Base-by-base conservation (phyloP, 2,113 vertebrate genomes). In the Glareola pratincola region DNA sequence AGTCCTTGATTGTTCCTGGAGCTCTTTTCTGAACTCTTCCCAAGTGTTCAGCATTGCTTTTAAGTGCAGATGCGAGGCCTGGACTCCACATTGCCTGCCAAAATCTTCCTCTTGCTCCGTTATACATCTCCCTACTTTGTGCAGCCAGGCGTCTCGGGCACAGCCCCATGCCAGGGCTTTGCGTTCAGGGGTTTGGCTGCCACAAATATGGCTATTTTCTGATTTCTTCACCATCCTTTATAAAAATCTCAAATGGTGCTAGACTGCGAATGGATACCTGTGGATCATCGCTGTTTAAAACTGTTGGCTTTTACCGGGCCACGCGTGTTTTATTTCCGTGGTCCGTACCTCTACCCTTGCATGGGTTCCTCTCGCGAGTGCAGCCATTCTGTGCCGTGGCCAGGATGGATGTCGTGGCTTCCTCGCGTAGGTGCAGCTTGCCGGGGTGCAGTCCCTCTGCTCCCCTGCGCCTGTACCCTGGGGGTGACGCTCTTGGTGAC, bases 351-450 rank as follows among this genome's bases (percentile, higher is more conserved):
- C 19, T 67, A 34, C 64, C 41, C 30, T n/a, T 27, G 30, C 26
- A 8, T 34, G 20, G 26, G 74, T 50, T 84, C 18, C 43, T 72
- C 60, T 51, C 1, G 0, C 2, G 0, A 13, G 19, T 26, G 56
- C 62, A 16, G 29, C 51, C 32, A 3, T 47, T 17, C 64, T 2
- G 3, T 43, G 60, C 54, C 2, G 0, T 16, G 56, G 73, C 45
- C 16, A 24, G 47, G 32, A 47, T 0, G 2, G 51, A 34, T n/a
- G 19, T 39, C 2, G 0, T 13, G 26, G 36, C 2, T 83, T 69
- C 53, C 67, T 78, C 0, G 0, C 1, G 0, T 57, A 63, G 54
- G 19, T 37, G 26, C 26, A 59, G 50, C 18, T 79, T 34, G 56
- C 48, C 27, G 50, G 51, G 32, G 27, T 27, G 34, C 59, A 63